Conservation (phyloP, 2,113 vertebrate genomes). For the Pseudorectes ferrugineus region DNA sequence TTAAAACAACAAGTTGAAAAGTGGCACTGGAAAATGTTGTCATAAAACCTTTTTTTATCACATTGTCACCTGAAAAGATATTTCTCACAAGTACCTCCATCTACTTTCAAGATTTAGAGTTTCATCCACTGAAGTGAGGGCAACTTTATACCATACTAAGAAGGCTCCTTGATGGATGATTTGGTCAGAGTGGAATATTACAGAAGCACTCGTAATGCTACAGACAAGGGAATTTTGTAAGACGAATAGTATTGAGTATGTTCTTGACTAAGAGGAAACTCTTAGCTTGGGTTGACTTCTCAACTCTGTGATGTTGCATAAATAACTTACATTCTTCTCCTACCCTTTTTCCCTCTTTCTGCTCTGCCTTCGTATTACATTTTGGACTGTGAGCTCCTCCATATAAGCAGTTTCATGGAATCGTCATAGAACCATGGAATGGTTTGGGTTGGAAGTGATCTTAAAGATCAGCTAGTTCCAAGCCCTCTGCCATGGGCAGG, state of each 20-base stretch:
- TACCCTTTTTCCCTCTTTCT: neutral
- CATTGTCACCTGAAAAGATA: neutral
- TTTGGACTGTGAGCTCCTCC: neutral
- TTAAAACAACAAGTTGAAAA: neutral
- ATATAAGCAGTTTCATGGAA: neutral
- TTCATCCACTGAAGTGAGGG: neutral
- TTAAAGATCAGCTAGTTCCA: neutral
- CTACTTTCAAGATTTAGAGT: neutral
- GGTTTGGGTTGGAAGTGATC: neutral
- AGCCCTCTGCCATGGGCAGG: rapidly evolving
- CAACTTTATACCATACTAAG: neutral
- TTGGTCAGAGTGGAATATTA: neutral
- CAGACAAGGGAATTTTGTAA: neutral
- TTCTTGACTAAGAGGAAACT: neutral
- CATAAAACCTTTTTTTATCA: neutral
- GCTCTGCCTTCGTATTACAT: neutral
- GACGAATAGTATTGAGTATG: neutral
- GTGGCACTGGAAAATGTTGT: neutral
- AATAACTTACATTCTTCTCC: neutral
- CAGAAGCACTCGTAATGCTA: neutral
- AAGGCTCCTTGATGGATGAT: neutral
- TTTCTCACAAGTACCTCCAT: neutral
- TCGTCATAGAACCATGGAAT: neutral
- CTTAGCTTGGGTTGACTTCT: neutral
- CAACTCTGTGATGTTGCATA: neutral